Percentiles rank a stretch among this genome's conserved stretches.
phyloP scores from a whole-genome alignment of 2,797 vertebrate genomes.

The Sebastes steindachneri region DNA sequence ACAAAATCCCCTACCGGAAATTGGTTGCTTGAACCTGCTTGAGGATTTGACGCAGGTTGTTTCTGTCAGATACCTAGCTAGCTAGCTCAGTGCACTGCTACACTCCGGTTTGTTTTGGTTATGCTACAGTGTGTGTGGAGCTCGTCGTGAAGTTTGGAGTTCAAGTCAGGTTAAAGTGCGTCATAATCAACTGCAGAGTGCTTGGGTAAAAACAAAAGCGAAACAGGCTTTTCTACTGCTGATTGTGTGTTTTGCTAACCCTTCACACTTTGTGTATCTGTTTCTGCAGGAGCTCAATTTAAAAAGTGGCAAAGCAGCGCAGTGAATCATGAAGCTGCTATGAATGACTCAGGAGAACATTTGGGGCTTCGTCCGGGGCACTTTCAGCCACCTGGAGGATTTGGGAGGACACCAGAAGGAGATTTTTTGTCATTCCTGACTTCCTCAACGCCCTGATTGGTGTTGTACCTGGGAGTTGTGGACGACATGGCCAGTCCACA shows the following conservation, averaged over 20 bases:
- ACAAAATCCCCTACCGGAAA: slow-evolving; percentile 29
- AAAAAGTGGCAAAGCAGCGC: slow-evolving; percentile 55
- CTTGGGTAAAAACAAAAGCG: not conserved
- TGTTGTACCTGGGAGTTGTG: slow-evolving; percentile 26
- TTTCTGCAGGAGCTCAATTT: slow-evolving; percentile 49
- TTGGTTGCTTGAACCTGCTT: accelerated
- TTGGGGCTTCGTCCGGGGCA: slow-evolving; percentile 44
- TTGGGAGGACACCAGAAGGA: slow-evolving; percentile 8
- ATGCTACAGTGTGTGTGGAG: not conserved
- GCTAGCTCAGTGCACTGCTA: slow-evolving; percentile 29
- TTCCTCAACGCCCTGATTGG: slow-evolving; percentile 18
- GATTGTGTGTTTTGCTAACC: slow-evolving; percentile 19
- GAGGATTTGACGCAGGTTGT: not conserved
- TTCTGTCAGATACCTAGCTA: slow-evolving; percentile 23
- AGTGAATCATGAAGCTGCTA: slow-evolving; percentile 59
- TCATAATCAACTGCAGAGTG: not conserved
- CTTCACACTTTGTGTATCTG: slow-evolving; percentile 30
- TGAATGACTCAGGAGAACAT: slow-evolving; percentile 55
- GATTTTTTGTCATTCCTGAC: slow-evolving; percentile 10
- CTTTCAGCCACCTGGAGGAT: slow-evolving; percentile 48
- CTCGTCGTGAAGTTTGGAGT: slow-evolving; percentile 43
- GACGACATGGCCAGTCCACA: slow-evolving; percentile 71
- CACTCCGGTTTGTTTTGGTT: slow-evolving; percentile 56
- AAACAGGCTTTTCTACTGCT: not conserved
- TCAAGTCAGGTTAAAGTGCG: slow-evolving; percentile 7